Evolutionary conservation across 2,888 invertebrate genomes (phyloP).

Genomic region (Diploptera punctata): DNA sequence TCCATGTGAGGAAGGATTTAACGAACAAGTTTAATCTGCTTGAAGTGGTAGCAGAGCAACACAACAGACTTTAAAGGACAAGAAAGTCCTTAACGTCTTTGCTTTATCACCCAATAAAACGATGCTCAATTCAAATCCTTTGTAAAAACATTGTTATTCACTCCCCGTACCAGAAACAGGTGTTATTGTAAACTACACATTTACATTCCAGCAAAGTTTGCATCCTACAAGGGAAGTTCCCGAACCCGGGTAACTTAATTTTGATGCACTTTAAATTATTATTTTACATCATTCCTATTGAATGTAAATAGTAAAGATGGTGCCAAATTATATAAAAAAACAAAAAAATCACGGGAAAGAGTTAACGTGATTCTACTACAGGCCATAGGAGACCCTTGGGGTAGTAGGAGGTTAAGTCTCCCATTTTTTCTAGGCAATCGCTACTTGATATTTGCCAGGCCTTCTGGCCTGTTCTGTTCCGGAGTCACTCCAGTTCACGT

Average conservation of each 20-base stretch:
- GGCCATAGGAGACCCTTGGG: too few relatives aligned
- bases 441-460: too few relatives aligned
- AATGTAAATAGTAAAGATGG: too few relatives aligned
- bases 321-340: not conserved
- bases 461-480: too few relatives aligned
- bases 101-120: conserved; percentile 29
- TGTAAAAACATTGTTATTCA: conserved; percentile 5
- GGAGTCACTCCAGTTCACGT: too few relatives aligned
- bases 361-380: too few relatives aligned
- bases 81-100: not conserved
- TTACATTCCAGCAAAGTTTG: not conserved
- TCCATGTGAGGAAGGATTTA: conserved; percentile 13
- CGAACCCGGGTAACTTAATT: not conserved
- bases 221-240: not conserved
- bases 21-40: conserved; percentile 21
- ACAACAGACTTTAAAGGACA: not conserved
- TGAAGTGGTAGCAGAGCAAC: conserved; percentile 10
- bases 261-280: too few relatives aligned
- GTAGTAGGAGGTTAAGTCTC: too few relatives aligned
- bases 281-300: too few relatives aligned
- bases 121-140: conserved; percentile 16
- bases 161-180: not conserved
- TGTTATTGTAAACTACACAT: not conserved
- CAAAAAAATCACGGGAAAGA: too few relatives aligned
- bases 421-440: too few relatives aligned